A percentile compares a stretch with the other conserved stretches of the same genome.
These are phyloP conservation scores for Drosophila rubida DNA, from an alignment of 2,888 invertebrate genomes.

Conservation along the genomic window DNA sequence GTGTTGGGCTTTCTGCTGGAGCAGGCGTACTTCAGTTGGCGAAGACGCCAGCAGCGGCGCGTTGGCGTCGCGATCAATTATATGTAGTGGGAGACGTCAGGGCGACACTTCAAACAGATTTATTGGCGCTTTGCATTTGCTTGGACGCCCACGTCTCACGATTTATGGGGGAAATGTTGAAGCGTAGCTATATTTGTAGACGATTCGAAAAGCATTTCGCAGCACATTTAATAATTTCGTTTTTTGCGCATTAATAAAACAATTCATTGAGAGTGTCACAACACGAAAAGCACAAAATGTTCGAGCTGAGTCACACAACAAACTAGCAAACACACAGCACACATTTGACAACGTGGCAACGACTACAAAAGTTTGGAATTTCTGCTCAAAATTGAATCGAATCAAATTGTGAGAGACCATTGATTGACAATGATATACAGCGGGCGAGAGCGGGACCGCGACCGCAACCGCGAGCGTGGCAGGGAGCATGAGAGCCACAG, in stretches of 20 bases:
- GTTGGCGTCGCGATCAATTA: background rate
- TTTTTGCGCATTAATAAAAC: slow-evolving; percentile 52
- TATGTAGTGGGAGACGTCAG: background rate
- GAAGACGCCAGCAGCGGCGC: background rate
- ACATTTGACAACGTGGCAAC: slow-evolving; percentile 18
- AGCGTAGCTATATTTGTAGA: slow-evolving; percentile 23
- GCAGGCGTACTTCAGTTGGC: slow-evolving; percentile 23
- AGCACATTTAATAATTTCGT: slow-evolving; percentile 35
- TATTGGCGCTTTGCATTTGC: slow-evolving; percentile 9
- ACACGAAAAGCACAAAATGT: slow-evolving; percentile 9
- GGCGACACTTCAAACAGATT: slow-evolving; percentile 22
- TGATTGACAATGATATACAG: background rate
- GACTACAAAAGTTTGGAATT: slow-evolving; percentile 24
- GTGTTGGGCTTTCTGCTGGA: slow-evolving; percentile 60
- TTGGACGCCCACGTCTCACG: slow-evolving; percentile 18
- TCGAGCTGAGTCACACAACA: slow-evolving; percentile 13
- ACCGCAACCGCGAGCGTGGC: background rate
- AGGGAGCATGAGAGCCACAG: background rate
- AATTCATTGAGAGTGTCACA: slow-evolving; percentile 67
- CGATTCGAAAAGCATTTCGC: slow-evolving; percentile 25
- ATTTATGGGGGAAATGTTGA: slow-evolving; percentile 17
- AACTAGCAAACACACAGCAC: background rate
- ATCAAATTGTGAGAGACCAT: slow-evolving; percentile 2
- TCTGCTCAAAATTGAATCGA: slow-evolving; percentile 32
- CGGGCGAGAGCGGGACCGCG: background rate